Percentiles rank a stretch among this genome's conserved stretches.
phyloP scores from a whole-genome alignment of 2,888 invertebrate species.

The Unio delphinus region DNA sequence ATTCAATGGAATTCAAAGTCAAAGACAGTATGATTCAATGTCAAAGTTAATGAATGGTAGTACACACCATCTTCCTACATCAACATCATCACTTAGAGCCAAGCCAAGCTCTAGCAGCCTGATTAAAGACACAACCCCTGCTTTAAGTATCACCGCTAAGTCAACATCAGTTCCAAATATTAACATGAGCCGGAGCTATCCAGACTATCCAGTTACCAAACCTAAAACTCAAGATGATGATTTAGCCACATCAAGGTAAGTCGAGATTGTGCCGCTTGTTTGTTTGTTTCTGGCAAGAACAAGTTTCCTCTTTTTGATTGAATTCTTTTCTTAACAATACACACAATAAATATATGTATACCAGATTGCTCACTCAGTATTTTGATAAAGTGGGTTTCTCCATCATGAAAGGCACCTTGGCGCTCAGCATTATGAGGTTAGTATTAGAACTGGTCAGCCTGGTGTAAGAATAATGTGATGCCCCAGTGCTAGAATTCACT shows the following conservation, averaged over 20 bases:
- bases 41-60: slow-evolving; percentile 29
- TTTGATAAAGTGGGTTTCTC: too few relatives aligned
- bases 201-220: slow-evolving; percentile 4
- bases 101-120: slow-evolving; percentile 42
- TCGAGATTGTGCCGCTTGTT: not conserved
- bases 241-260: slow-evolving; percentile 58
- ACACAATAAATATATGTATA: too few relatives aligned
- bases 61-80: slow-evolving; percentile 13
- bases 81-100: slow-evolving; percentile 22
- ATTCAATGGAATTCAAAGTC: slow-evolving; percentile 26
- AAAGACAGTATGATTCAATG: slow-evolving; percentile 28
- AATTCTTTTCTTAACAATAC: too few relatives aligned
- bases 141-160: slow-evolving; percentile 31
- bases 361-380: too few relatives aligned
- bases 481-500: too few relatives aligned
- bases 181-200: slow-evolving; percentile 14
- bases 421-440: too few relatives aligned
- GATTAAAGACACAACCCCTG: slow-evolving; percentile 33
- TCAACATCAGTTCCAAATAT: slow-evolving; percentile 32
- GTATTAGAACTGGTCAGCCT: too few relatives aligned
- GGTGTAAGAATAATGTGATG: too few relatives aligned
- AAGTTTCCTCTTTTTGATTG: too few relatives aligned
- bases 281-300: too few relatives aligned
- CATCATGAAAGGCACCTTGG: too few relatives aligned
- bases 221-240: slow-evolving; percentile 55